Evolutionary conservation across 2,888 invertebrate species (phyloP).

Genomic region (Prosapia bicincta): DNA sequence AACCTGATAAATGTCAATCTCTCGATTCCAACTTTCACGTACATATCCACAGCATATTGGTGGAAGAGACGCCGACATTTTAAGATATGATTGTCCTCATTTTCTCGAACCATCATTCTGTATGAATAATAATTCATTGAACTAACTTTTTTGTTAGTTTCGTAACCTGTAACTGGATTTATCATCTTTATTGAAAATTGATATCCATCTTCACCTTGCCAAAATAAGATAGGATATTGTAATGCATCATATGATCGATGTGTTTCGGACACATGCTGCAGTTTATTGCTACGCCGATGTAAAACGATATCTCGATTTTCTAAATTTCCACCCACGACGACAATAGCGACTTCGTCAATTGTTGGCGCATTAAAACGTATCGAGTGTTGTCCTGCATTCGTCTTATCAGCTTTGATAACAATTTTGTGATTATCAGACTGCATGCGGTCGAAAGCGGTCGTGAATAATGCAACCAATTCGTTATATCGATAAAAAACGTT

Average conservation of each 20-base stretch:
- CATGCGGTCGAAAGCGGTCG: constrained; percentile 39
- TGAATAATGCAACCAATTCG: constrained; percentile 40
- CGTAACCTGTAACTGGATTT: too few species aligned
- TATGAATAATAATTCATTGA: constrained; percentile 12
- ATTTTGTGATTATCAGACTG: constrained; percentile 40
- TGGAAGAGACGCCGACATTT: constrained; percentile 32
- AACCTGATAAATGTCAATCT: constrained; percentile 40
- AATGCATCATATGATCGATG: constrained; percentile 40
- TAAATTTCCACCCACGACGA: constrained; percentile 38
- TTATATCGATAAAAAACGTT: constrained; percentile 35
- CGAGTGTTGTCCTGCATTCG: constrained; percentile 41
- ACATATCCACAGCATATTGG: constrained; percentile 44
- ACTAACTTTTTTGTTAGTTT: constrained; percentile 24
- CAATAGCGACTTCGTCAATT: constrained; percentile 39
- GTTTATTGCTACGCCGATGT: constrained; percentile 35
- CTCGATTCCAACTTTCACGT: constrained; percentile 44
- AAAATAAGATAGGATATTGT: too few species aligned
- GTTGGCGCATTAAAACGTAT: constrained; percentile 36
- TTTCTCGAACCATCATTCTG: constrained; percentile 19
- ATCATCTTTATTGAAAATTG: too few species aligned
- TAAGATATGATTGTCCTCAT: constrained; percentile 19
- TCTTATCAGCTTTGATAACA: constrained; percentile 40
- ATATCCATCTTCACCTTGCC: too few species aligned
- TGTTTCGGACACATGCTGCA: constrained; percentile 41
- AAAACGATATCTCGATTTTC: not conserved